These are phyloP conservation scores for Tricholaema leucomelas DNA, from an alignment of 2,113 vertebrate species.

Conservation along the genomic window DNA sequence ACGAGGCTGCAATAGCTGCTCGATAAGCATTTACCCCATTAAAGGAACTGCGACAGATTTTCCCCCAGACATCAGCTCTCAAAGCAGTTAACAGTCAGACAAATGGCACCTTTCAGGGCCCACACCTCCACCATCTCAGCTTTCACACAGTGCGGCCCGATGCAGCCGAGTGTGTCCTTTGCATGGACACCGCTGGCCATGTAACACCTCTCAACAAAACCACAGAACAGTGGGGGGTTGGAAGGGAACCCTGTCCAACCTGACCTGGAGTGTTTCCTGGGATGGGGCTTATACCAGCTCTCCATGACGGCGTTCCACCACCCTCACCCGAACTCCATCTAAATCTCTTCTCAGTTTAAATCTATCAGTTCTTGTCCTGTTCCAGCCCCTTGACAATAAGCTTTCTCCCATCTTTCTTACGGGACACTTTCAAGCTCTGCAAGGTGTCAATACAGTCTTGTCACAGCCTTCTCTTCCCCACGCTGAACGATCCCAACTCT, in stretches of 20 bases:
- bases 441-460: neutral
- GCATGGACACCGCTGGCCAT: fast-evolving
- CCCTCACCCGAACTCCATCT: neutral
- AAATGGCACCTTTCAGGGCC: neutral
- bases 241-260: neutral
- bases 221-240: neutral
- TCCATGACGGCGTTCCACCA: neutral
- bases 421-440: neutral
- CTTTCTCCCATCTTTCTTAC: neutral
- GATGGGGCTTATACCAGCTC: neutral
- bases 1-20: fast-evolving
- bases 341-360: neutral
- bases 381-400: too few relatives aligned
- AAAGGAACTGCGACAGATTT: fast-evolving
- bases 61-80: neutral
- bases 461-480: neutral
- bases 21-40: fast-evolving
- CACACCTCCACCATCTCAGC: neutral
- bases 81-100: neutral
- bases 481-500: neutral
- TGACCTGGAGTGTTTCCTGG: neutral
- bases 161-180: fast-evolving
- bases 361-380: neutral
- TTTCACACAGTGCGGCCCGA: neutral
- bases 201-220: fast-evolving